Base-by-base conservation (phyloP, 2,888 invertebrate species). In the Junonia oenone region DNA sequence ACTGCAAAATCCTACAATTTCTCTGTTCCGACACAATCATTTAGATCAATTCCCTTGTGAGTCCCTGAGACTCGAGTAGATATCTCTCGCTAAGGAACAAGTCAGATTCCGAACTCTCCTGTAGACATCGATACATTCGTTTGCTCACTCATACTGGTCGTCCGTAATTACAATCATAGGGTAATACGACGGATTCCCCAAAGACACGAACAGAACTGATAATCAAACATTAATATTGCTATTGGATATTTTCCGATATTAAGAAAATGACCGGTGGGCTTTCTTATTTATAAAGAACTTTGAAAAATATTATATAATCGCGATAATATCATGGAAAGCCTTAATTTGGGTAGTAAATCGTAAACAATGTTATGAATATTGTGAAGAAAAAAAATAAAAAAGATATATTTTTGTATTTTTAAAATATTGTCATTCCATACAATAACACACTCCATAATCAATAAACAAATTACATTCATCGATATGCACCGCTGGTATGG, bases 401-500 rank as follows among this genome's bases (percentile, higher is more conserved):
- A 17, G 2, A 40, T 40, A 40, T 11, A 19, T 3, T 4, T 17
- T 19, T 8, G 6, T 38, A 40, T 11, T 6, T 15, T 19, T 19
- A 14, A 19, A 6, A 43, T 26, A 43, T 6, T 2, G 14, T 31
- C 13, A 13, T 13, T 62, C 51, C 63, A 68, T 60, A 65, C 65
- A 63, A 59, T 13, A 13, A 64, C 55, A 72, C 75, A 71, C 68
- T 62, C 79, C 78, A 78, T 75, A 67, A 69, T 66, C 66, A 73
- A 73, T 71, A 70, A 37, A 54, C 45, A 56, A 52, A 66, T 68
- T 61, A 82, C 76, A 77, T 71, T 70, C 72, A 72, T 71, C 81
- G 90, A 89, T 90, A 90, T 90, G 87, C 90, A 90, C 90, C 90
- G 78, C 90, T 90, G 90, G 90, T 87, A 85, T 85, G 90, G 90